phyloP scores from a whole-genome alignment of 2,113 vertebrate species.

The Zosterops hypoxanthus region DNA sequence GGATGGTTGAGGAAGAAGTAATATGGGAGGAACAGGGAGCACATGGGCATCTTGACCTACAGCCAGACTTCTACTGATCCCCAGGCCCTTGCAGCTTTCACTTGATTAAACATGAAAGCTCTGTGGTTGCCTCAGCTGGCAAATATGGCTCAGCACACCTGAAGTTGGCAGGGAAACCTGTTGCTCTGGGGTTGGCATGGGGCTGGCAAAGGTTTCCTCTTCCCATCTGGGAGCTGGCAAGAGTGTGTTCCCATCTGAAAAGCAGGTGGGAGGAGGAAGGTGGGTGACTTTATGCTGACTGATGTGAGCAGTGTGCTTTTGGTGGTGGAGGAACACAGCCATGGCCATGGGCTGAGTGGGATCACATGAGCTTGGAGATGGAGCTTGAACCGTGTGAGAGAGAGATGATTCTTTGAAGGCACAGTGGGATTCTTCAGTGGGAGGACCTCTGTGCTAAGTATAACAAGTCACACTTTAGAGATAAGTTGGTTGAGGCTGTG shows the following conservation, averaged over 20 bases:
- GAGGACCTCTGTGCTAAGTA: neutral
- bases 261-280: rapidly evolving
- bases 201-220: neutral
- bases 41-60: neutral
- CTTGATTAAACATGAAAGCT: neutral
- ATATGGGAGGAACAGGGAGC: neutral
- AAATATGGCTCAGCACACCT: neutral
- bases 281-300: neutral
- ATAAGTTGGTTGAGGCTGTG: neutral
- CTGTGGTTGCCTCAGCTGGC: neutral
- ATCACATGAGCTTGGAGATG: neutral
- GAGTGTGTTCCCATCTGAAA: neutral
- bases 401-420: neutral
- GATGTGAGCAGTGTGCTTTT: neutral
- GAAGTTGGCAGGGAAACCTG: neutral
- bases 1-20: neutral
- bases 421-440: neutral
- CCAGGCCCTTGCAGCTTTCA: neutral
- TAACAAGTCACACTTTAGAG: neutral
- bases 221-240: neutral
- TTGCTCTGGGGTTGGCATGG: neutral
- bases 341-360: neutral
- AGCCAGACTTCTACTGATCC: neutral
- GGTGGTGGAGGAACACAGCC: neutral
- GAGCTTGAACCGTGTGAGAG: neutral